These are phyloP conservation scores for Potamilus streckersoni DNA, from an alignment of 1,140 invertebrate genomes.

Conservation along the genomic window DNA sequence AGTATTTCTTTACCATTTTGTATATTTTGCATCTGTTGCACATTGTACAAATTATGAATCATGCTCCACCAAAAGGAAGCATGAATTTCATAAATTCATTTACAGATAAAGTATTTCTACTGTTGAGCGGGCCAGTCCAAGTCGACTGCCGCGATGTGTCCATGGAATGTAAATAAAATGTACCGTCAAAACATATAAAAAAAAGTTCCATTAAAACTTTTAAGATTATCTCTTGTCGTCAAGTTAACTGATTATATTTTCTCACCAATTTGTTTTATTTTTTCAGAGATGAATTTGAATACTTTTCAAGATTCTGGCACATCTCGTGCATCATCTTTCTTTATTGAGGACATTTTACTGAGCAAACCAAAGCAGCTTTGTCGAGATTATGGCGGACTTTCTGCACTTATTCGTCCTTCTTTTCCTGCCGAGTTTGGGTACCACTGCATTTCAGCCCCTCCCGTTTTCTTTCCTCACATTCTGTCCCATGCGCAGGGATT, in stretches of 20 bases:
- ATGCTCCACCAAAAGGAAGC: too few relatives aligned
- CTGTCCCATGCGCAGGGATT: conserved; percentile 68
- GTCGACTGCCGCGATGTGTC: too few relatives aligned
- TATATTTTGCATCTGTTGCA: too few relatives aligned
- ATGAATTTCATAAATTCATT: too few relatives aligned
- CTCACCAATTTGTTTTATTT: background rate
- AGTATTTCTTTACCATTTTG: too few relatives aligned
- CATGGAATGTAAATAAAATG: background rate
- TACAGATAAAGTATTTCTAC: too few relatives aligned
- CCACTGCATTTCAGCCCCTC: conserved; percentile 43
- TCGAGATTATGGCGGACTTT: conserved; percentile 37
- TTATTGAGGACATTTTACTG: conserved; percentile 85
- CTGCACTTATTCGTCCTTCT: conserved; percentile 39
- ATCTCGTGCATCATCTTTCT: conserved; percentile 72
- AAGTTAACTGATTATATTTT: background rate
- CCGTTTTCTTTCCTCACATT: conserved; percentile 63
- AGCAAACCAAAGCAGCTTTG: conserved; percentile 68
- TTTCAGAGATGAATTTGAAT: conserved; percentile 9
- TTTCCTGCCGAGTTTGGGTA: conserved; percentile 57
- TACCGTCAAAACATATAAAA: background rate
- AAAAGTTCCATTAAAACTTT: background rate
- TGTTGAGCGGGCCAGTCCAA: too few relatives aligned
- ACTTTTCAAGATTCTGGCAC: conserved; percentile 12
- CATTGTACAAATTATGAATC: too few relatives aligned
- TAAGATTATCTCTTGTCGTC: background rate